phyloP scores from a whole-genome alignment of 2,113 vertebrate species.

The Rostratula benghalensis region DNA sequence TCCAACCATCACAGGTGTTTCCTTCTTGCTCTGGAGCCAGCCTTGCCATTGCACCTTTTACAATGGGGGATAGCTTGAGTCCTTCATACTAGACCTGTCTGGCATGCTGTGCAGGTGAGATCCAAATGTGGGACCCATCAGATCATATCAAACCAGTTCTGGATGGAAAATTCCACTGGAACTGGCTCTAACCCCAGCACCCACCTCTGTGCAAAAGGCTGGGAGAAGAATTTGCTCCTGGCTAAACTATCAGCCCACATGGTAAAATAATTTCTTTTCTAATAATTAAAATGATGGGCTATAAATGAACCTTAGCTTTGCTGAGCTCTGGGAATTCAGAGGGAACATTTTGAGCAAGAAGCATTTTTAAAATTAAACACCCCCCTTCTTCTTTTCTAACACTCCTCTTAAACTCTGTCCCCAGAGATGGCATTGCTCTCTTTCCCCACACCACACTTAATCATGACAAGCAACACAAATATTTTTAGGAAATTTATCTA shows the following conservation, averaged over 20 bases:
- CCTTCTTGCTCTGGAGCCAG: not conserved
- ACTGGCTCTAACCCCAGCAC: not conserved
- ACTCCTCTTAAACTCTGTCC: not conserved
- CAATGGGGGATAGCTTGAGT: not conserved
- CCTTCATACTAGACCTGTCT: not conserved
- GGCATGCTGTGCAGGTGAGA: not conserved
- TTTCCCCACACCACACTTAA: not conserved
- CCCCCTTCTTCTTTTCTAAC: not conserved
- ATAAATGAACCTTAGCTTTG: conserved; percentile 10
- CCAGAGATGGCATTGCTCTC: not conserved
- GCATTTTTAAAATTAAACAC: conserved; percentile 23
- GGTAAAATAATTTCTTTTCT: conserved; percentile 43
- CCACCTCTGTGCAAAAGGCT: not conserved
- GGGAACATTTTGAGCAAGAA: conserved; percentile 34
- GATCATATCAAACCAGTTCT: not conserved
- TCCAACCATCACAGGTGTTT: rapidly evolving
- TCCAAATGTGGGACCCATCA: not conserved
- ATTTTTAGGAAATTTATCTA: not conserved
- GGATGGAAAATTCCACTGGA: conserved; percentile 26
- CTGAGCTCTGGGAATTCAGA: conserved; percentile 36
- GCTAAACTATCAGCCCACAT: conserved; percentile 33
- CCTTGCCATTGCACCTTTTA: not conserved
- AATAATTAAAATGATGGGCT: conserved; percentile 51
- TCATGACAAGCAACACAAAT: not conserved
- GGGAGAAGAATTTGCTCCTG: conserved; percentile 1